Conservation (phyloP, 1,140 invertebrate species). For the Cotesia vestalis region DNA sequence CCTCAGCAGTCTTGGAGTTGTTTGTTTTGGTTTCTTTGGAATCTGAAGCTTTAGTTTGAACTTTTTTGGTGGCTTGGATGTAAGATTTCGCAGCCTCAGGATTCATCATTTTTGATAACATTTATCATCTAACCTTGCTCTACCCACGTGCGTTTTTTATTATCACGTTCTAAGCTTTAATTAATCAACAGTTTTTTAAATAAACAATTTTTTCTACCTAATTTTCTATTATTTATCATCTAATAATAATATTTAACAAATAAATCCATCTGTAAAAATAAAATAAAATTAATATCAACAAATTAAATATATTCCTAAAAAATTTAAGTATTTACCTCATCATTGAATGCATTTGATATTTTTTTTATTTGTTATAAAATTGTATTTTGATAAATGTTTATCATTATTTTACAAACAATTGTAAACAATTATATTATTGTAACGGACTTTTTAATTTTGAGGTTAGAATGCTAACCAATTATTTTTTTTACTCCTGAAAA, state of each 20-base stretch:
- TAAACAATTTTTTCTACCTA: neutral
- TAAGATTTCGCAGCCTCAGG: constrained; percentile 25
- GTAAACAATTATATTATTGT: no score
- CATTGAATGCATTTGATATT: no score
- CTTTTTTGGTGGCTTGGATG: constrained; percentile 3
- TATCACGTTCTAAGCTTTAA: constrained; percentile 20
- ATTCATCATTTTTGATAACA: constrained; percentile 36
- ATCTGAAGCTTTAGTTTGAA: neutral
- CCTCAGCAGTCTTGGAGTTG: neutral
- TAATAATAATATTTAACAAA: neutral
- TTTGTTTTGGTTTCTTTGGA: neutral
- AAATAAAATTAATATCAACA: no score
- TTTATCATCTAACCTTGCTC: constrained; percentile 13
- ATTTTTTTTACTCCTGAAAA: no score
- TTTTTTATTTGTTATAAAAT: no score
- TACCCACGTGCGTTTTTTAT: constrained; percentile 20
- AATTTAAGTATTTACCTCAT: no score
- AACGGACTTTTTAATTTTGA: no score
- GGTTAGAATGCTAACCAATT: no score
- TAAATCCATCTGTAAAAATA: neutral
- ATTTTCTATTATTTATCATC: neutral
- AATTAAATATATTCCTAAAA: no score
- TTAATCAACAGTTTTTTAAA: neutral
- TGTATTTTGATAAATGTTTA: no score
- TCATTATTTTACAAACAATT: no score